Percentiles rank a stretch among this genome's conserved stretches.
Conservation (phyloP, 2,888 invertebrate genomes). For the Epirrhoe alternata region DNA sequence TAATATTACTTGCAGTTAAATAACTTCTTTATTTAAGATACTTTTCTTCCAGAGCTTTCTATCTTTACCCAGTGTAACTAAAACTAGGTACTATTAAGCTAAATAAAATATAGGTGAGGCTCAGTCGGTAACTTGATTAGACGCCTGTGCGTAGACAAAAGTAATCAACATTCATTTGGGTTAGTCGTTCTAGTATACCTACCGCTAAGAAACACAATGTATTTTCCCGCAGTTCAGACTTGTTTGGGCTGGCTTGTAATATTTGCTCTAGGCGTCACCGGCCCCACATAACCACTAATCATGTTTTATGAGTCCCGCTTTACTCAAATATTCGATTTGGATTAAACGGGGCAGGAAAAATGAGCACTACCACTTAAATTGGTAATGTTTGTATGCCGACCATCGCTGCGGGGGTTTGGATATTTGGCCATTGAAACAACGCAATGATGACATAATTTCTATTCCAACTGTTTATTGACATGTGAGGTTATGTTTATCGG, state of each 20-base stretch:
- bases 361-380: slow-evolving; percentile 38
- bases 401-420: slow-evolving; percentile 23
- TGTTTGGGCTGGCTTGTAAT: slow-evolving; percentile 70
- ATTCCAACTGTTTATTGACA: neutral
- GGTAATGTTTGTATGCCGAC: slow-evolving; percentile 28
- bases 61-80: neutral
- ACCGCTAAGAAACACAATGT: slow-evolving; percentile 7
- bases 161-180: slow-evolving; percentile 2
- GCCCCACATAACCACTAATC: slow-evolving; percentile 75
- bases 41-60: neutral
- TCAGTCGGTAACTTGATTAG: neutral
- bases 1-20: no score
- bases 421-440: slow-evolving; percentile 11
- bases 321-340: slow-evolving; percentile 71
- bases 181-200: slow-evolving; percentile 6
- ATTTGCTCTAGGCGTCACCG: slow-evolving; percentile 66
- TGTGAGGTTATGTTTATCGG: neutral
- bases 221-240: slow-evolving; percentile 20
- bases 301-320: slow-evolving; percentile 78
- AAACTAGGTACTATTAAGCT: neutral
- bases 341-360: slow-evolving; percentile 68
- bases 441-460: slow-evolving; percentile 24
- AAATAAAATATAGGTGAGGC: neutral
- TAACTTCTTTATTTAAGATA: neutral
- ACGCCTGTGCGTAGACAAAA: slow-evolving; percentile 1